Base-by-base conservation (phyloP, 2,113 vertebrate genomes). In the Sapajus apella region DNA sequence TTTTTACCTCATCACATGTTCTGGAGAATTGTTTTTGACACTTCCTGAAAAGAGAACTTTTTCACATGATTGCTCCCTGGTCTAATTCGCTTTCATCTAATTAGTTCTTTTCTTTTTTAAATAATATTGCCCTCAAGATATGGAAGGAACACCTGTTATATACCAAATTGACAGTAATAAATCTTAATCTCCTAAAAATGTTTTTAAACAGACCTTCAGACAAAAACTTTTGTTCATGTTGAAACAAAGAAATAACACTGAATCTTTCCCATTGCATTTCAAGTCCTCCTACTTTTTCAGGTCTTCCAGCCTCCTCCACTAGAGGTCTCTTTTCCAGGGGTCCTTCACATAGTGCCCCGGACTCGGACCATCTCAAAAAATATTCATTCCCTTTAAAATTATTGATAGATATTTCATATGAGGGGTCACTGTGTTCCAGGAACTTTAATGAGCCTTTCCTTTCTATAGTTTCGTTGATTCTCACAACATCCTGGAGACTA, bases 1-100 rank as follows among this genome's bases (percentile, higher is more conserved):
- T 0, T 0, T 25, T 6, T 10, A 37, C 10, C 30, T 61, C 43
- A 45, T 81, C 16, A 6, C 35, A 61, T 4, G 4, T 4, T 70
- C 27, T 52, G 6, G 20, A 25, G 17, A 89, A 66, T 37, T 52
- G 35, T 37, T 80, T n/a, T 37, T 27, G 13, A 66, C 0, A 20
- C 3, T 79, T 66, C n/a, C 10, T 83, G 50, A 66, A 79, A 21
- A 43, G 23, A 52, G 16, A 14, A 21, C 2, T 85, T 80, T 43
- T 89, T 75, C 23, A 5, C 27, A 13, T 45, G 21, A 32, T 30
- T 50, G 32, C 14, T 43, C 10, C 14, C 56, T 90, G n/a, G 10
- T 87, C 3, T 55, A 25, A 66, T 55, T 58, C 43, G 7, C 61
- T 27, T 93, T 87, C 40, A 18, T 64, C 21, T 47, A 52, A 84